Conservation (phyloP, 2,888 invertebrate species). For the Ethmia dodecea region DNA sequence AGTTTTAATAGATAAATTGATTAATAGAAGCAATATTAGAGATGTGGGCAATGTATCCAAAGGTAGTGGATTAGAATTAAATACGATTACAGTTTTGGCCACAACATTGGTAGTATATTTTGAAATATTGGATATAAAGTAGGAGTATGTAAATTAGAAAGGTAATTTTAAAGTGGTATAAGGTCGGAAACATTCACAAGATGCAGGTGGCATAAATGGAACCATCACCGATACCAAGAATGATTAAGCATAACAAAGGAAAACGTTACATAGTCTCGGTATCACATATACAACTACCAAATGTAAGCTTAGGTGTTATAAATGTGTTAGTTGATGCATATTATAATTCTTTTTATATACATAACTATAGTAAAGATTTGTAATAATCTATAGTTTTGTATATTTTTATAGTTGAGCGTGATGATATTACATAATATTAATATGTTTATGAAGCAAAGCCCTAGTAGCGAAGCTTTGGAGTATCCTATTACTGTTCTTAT, state of each 20-base stretch:
- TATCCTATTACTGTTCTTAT: not conserved
- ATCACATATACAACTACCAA: constrained; percentile 23
- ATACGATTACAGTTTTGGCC: too few species aligned
- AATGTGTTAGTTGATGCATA: too few species aligned
- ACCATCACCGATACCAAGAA: constrained; percentile 76
- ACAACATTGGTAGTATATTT: not conserved
- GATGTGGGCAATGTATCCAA: too few species aligned
- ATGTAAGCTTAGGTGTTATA: too few species aligned
- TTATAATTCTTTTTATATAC: too few species aligned
- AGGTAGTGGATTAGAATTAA: too few species aligned
- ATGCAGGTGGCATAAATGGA: constrained; percentile 54
- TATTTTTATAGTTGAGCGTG: not conserved
- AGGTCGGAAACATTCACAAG: constrained; percentile 48
- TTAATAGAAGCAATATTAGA: too few species aligned
- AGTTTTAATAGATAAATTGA: too few species aligned
- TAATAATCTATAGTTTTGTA: too few species aligned
- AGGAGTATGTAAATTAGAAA: constrained; percentile 26
- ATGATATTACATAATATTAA: not conserved
- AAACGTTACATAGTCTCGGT: constrained; percentile 52
- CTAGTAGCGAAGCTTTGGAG: constrained; percentile 17
- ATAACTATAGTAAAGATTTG: too few species aligned
- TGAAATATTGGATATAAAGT: constrained; percentile 5
- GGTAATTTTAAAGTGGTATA: too few species aligned
- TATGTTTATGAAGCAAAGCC: constrained; percentile 38
- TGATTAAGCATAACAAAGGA: constrained; percentile 70